Percentiles rank a stretch among this genome's conserved stretches.
Evolutionary conservation across 2,797 vertebrate species (phyloP).

Genomic region (Rousettus madagascariensis): DNA sequence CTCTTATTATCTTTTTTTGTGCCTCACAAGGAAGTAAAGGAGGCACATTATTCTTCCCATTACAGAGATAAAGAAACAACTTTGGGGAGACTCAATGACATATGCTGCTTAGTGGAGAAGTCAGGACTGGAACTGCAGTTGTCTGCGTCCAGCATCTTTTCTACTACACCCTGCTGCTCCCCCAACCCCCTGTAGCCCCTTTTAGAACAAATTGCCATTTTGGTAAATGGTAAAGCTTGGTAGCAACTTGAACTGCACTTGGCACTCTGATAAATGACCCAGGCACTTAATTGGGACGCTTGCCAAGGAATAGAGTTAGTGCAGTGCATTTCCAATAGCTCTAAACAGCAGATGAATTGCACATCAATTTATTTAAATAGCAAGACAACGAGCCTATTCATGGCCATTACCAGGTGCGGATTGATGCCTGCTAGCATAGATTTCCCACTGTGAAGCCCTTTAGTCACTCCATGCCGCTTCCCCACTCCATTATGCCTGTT

Average conservation of each 20-base stretch:
- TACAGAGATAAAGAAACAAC: neutral
- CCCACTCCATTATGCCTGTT: conserved; percentile 76
- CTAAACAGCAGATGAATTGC: conserved; percentile 77
- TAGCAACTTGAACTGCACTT: conserved; percentile 54
- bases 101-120: neutral
- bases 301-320: conserved; percentile 67
- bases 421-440: conserved; percentile 70
- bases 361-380: conserved; percentile 80
- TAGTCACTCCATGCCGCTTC: conserved; percentile 69
- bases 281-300: conserved; percentile 71
- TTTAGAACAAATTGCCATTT: conserved; percentile 59
- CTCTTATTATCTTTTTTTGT: neutral
- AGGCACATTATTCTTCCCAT: neutral
- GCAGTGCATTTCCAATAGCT: conserved; percentile 67
- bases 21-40: neutral
- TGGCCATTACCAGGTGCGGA: conserved; percentile 75
- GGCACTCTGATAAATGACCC: conserved; percentile 65
- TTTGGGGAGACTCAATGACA: neutral
- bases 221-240: conserved; percentile 56
- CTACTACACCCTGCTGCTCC: neutral
- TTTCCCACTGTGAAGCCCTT: conserved; percentile 73
- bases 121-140: neutral
- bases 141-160: neutral
- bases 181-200: neutral
- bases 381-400: conserved; percentile 66